Evolutionary conservation across 2,113 vertebrate genomes (phyloP), one percentile per base, ranked within the genome.

Genomic region (Procavia capensis): DNA sequence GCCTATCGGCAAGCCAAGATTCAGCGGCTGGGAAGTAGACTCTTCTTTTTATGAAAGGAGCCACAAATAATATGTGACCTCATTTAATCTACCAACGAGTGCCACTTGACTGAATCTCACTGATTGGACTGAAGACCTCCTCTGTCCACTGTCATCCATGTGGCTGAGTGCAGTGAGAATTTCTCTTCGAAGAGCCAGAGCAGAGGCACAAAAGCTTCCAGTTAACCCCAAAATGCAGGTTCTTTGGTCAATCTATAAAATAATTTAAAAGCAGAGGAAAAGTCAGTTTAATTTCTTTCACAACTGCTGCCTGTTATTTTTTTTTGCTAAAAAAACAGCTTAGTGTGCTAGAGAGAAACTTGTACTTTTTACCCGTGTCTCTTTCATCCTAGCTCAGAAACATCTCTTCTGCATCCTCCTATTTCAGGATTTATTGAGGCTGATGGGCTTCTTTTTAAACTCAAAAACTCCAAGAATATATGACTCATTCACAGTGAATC

Each of bases 401-500:
- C 74, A 82, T 64, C 88, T 96, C 59, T 34, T 90, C 27, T 94
- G 20, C 2, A n/a, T 92, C 47, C 85, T 84, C 13, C 54, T 90
- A 75, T 85, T 79, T 95, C 81, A 66, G 31, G 22, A 93, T 74
- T 87, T 92, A 76, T 36, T 72, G 17, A 20, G n/a, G 19, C 70
- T 68, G 45, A 59, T 88, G 14, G 14, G 34, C 66, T 54, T 90
- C 5, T 68, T 75, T 81, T 76, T 54, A 85, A 85, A 87, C 63
- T 86, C 34, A 59, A 24, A 91, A 84, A 59, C 19, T 91, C 63
- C 27, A 81, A 31, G 41, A 76, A 24, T 39, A 47, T 94, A 47
- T 89, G 31, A 89, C 95, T 96, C 74, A 85, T 76, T 83, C 11
- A 82, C 19, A 81, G 39, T 45, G 34, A 97, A 82, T 95, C 39